Base-by-base conservation (phyloP, 2,797 vertebrate species). In the Protosalanx chinensis region DNA sequence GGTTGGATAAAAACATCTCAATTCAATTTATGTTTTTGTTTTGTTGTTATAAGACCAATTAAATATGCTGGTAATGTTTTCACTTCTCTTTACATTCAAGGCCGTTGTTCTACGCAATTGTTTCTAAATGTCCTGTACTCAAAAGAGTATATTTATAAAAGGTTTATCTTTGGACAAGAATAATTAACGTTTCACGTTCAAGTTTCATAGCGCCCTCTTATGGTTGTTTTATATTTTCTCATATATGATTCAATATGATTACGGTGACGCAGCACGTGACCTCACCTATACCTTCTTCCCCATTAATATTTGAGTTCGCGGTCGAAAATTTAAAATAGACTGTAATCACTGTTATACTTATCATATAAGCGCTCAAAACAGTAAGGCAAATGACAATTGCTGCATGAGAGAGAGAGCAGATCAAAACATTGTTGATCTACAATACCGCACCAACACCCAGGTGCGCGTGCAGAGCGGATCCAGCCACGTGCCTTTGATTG, bases 201-300 rank as follows among this genome's bases (percentile, higher is more conserved):
- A 80, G 91, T 89, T 85, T 77, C 57, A 88, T 78, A 85, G 91
- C 93, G 91, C 93, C 93, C 91, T 92, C 93, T 93, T 67, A 91
- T 85, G 93, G 90, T 41, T 23, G 51, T 57, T n/a, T 67, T 67
- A 56, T 13, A 61, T 60, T 4, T 29, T 27, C 23, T 61, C n/a
- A n/a, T n/a, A n/a, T n/a, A n/a, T n/a, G n/a, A n/a, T n/a, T n/a
- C 12, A 61, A 61, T 61, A 27, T 61, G 23, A 61, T 46, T 46
- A 29, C 12, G 59, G 23, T 61, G 59, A 59, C 27, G 57, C 57
- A 59, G 41, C 41, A 46, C 10, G 41, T 46, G 41, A 46, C 41
- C 51, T n/a, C 16, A 18, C 51, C 15, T 7, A 53, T 53, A 56
- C 51, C 51, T 56, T 5, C 51, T 56, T 56, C 6, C 18, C 15